These are phyloP conservation scores for Channa striata DNA, from an alignment of 2,797 vertebrate genomes.

Conservation along the genomic window DNA sequence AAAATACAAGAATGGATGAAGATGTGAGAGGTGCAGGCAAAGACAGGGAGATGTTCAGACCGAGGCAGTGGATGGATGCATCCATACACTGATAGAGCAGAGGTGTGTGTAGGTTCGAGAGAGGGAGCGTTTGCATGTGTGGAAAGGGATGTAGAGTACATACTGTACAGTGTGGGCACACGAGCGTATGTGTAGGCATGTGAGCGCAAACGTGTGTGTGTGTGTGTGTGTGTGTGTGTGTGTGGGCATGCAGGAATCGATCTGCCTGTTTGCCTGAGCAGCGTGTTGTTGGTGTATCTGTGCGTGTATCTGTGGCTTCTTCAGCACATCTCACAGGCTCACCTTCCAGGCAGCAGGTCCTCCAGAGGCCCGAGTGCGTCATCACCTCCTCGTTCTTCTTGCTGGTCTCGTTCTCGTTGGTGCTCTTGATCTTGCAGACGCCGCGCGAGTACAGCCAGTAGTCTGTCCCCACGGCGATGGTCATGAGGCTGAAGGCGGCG, in stretches of 20 bases:
- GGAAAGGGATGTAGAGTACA: slow-evolving; percentile 42
- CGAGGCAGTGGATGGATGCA: slow-evolving; percentile 18
- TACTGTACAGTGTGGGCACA: slow-evolving; percentile 56
- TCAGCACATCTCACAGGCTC: slow-evolving; percentile 49
- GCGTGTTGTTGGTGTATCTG: slow-evolving; percentile 15
- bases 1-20: background rate
- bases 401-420: slow-evolving; percentile 97
- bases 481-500: slow-evolving; percentile 99
- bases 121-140: slow-evolving; percentile 13
- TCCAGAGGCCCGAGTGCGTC: slow-evolving; percentile 99
- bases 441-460: slow-evolving; percentile 99
- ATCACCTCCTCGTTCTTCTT: slow-evolving; percentile 99
- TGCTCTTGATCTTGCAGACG: slow-evolving; percentile 97
- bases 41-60: too few species aligned
- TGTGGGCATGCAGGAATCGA: slow-evolving; percentile 57
- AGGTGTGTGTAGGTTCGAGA: slow-evolving; percentile 17
- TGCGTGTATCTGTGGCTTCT: slow-evolving; percentile 2
- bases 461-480: slow-evolving; percentile 98
- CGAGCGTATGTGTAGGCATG: slow-evolving; percentile 58
- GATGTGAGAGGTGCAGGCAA: slow-evolving; percentile 7
- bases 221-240: slow-evolving; percentile 36
- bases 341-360: slow-evolving; percentile 99
- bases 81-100: slow-evolving; percentile 12
- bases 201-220: slow-evolving; percentile 39
- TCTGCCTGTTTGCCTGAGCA: slow-evolving; percentile 32